phyloP scores from a whole-genome alignment of 2,113 vertebrate genomes.

The Tichodroma muraria region DNA sequence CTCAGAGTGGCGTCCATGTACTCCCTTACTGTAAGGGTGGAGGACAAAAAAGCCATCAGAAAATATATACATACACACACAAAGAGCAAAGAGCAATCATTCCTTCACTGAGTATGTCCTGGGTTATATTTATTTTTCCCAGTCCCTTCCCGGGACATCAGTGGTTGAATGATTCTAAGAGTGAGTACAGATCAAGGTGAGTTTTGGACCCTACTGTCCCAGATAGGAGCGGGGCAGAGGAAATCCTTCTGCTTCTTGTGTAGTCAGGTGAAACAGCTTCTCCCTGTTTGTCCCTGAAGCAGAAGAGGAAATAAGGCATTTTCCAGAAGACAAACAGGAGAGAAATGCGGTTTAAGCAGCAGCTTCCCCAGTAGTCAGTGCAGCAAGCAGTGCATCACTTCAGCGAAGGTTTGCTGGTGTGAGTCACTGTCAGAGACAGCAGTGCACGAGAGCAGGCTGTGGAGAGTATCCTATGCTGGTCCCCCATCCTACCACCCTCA shows the following conservation, averaged over 20 bases:
- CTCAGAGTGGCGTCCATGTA: background rate
- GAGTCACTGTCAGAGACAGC: background rate
- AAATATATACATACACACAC: background rate
- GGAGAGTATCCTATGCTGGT: background rate
- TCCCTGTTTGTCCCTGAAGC: background rate
- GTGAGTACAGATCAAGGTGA: background rate
- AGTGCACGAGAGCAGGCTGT: fast-evolving
- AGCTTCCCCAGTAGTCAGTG: background rate
- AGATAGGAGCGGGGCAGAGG: background rate
- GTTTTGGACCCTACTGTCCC: background rate
- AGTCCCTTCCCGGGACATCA: fast-evolving
- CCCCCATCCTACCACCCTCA: background rate
- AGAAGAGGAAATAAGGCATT: background rate
- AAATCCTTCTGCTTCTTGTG: background rate
- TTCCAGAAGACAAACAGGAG: background rate
- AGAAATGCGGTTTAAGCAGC: background rate
- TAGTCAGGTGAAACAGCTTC: background rate
- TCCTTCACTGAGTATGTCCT: background rate
- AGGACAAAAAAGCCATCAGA: background rate
- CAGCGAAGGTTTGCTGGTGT: background rate
- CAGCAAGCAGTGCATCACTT: background rate
- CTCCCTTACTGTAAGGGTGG: background rate
- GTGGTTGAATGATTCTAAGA: background rate
- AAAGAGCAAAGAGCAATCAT: background rate
- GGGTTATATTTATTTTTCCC: background rate